A percentile compares a stretch with the other conserved stretches of the same genome.
Conservation (phyloP, 2,888 invertebrate genomes). For the Perdita meconis region DNA sequence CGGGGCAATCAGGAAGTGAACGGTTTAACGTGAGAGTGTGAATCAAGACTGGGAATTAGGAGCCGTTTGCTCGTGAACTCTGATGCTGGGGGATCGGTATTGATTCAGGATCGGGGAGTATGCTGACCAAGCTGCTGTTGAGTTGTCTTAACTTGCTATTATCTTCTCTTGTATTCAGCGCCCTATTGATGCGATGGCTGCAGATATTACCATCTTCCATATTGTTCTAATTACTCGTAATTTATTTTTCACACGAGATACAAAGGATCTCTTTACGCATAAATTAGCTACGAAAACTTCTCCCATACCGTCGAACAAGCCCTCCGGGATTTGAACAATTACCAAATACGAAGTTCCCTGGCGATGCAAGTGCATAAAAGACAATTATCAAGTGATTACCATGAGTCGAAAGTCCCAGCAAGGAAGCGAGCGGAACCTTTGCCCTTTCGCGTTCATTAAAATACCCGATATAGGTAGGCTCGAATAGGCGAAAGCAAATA, state of each 20-base stretch:
- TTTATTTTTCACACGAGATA: too few species aligned
- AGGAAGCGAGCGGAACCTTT: conserved; percentile 6
- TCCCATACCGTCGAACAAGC: neutral
- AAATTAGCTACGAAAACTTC: too few species aligned
- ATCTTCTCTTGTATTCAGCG: too few species aligned
- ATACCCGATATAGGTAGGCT: conserved; percentile 6
- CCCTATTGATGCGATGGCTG: too few species aligned
- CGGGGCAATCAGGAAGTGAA: neutral
- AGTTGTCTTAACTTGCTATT: too few species aligned
- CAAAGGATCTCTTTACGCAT: too few species aligned
- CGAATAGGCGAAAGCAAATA: neutral
- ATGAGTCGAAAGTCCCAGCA: neutral
- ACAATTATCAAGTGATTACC: conserved; percentile 2
- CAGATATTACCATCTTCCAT: too few species aligned
- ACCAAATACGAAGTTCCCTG: neutral
- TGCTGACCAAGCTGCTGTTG: too few species aligned
- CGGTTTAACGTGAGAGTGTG: conserved; percentile 2
- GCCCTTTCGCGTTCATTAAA: conserved; percentile 17
- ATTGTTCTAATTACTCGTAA: too few species aligned
- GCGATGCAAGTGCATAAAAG: neutral
- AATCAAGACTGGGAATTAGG: neutral
- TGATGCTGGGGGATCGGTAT: neutral
- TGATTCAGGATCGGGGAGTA: too few species aligned
- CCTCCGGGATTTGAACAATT: neutral
- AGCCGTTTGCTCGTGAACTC: conserved; percentile 1